Base-by-base conservation (phyloP, 2,797 vertebrate genomes). In the Sitta carolinensis region DNA sequence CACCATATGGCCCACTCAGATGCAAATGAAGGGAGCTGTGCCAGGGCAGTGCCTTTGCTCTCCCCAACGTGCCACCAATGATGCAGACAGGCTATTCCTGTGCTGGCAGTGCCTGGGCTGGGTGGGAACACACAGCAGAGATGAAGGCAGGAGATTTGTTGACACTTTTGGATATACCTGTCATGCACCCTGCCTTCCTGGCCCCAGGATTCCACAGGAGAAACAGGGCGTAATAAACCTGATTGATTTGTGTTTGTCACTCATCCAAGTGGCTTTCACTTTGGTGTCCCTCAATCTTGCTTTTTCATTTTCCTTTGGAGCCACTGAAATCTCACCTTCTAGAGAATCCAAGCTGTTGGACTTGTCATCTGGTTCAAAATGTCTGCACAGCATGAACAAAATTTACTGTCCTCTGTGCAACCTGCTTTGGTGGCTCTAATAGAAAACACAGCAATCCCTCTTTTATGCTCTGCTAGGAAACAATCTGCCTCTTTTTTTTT, bases 241-340 rank as follows among this genome's bases (percentile, higher is more conserved):
- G 96, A 97, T 96, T 96, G 97, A 97, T 97, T 97, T 96, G 85
- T 88, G 91, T 95, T 95, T 97, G 89, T 96, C 85, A 94, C 92
- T 96, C 92, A 87, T 96, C 95, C 95, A 95, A 95, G 94, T 81
- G 80, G 40, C 83, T 96, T 93, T 95, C 75, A 72, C 94, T 94
- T 96, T 88, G 75, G 84, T 85, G 81, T 87, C 80, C 84, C 96
- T 97, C 92, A 87, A 77, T 90, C 72, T 90, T 81, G 84, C 70
- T 88, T 87, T 95, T 96, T 96, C 89, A 84, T 96, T 97, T 97
- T 95, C 78, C 30, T 97, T 96, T 38, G 62, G 80, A 97, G 93
- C 85, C 86, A 94, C 94, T 95, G 89, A 83, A 97, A 96, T 95
- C 96, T 97, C 80, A 95, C 87, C 83, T 93, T 97, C 89, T 85